Base-by-base conservation (phyloP, 2,888 invertebrate species). In the Iselma pallidipennis region DNA sequence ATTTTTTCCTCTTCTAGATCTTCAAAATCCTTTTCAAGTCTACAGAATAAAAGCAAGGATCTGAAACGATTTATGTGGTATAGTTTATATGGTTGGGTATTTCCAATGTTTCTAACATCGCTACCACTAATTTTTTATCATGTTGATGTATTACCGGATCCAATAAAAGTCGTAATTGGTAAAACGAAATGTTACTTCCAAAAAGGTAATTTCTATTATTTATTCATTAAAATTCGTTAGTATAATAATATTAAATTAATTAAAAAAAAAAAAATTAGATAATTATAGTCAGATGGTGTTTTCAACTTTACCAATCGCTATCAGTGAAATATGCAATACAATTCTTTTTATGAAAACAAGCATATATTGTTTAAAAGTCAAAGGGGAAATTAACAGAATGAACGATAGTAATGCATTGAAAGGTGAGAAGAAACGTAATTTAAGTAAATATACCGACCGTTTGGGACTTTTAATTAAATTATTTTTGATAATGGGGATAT, bases 401-500 rank as follows among this genome's bases (percentile, higher is more conserved):
- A 88, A 88, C 31, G 85, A 87, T 1, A 86, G 87, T 12, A 64
- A 66, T 37, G 82, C 84, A 7, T 85, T 86, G 4, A 90, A 87
- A 55, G 83, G 83, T 50, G 83, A 87, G 0, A 71, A 67, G 49
- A 70, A 57, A 49, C 57, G 63, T 85, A 61, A 66, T 50, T 90
- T 91, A 74, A 85, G 86, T 52, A 84, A 89, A 50, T 89, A 91
- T 72, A 88, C 86, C 79, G 88, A 89, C 14, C 89, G 87, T 75
- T 87, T 91, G 67, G 81, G 86, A 28, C 85, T 92, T 82, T 90
- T 90, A 61, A 83, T 88, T 0, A 92, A 92, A 75, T 80, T 92
- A 1, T 91, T 91, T 82, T 82, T 91, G 63, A 90, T 92, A 49
- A 92, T 92, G 92, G 92, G 92, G 0, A 86, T 91, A 0, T 87